Base-by-base conservation (phyloP, 1,140 invertebrate species). In the Drosophila seguyi region DNA sequence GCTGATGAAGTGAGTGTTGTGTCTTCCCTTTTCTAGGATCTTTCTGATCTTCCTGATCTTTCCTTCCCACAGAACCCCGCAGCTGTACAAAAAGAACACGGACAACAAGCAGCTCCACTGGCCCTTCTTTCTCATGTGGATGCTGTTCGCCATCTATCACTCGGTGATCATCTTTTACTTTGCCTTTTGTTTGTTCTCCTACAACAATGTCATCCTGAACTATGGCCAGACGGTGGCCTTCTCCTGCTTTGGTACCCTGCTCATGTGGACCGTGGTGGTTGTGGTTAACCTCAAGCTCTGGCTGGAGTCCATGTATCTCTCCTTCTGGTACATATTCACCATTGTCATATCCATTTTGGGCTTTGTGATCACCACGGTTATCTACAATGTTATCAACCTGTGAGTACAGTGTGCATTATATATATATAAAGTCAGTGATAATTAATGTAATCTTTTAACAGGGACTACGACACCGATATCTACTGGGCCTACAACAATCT, bases 81-180 rank as follows among this genome's bases (percentile, higher is more conserved):
- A 94, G 10, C 87, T 97, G 2, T 98, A 98, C 92, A 94, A 94
- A 78, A 92, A 94, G 13, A 94, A 96, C 61, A 93, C 91, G 16
- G 94, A 93, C 47, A 97, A 97, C 93, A 93, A 94, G 56, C 93
- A 95, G n/a, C 93, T 98, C 75, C 94, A 95, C 0, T 94, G 93
- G 93, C 82, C 69, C 2, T 93, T 95, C 62, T 97, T 97, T 87
- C n/a, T 94, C 1, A 85, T 93, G 31, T 97, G 97, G 97, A 93
- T 94, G 29, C 3, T 94, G 0, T 90, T 95, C 41, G 96, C 94
- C 92, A 82, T 93, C 1, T 94, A 94, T 65, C 94, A 95, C 67
- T 93, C 94, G 0, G 62, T 93, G 1, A 81, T 94, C 38, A 93
- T 94, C 11, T 94, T 94, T 78, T 90, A 92, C 44, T 94, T 94